phyloP scores from a whole-genome alignment of 2,797 vertebrate genomes.

The Strix occidentalis region DNA sequence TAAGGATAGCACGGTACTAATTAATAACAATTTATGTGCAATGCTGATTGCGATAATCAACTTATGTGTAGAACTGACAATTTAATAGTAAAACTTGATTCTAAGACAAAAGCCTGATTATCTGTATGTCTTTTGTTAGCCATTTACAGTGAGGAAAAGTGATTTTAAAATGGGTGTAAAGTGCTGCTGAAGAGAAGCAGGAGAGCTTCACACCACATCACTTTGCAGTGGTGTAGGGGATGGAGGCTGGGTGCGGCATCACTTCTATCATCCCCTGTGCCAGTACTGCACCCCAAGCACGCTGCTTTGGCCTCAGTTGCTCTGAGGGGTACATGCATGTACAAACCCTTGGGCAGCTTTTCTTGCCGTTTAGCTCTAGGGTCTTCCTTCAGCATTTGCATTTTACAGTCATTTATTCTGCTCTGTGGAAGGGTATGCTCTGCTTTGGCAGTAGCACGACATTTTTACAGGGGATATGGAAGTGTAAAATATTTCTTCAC shows the following conservation, averaged over 20 bases:
- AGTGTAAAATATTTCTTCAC: neutral
- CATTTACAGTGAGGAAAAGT: neutral
- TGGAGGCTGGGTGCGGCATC: neutral
- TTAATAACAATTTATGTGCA: neutral
- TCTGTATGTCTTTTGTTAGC: neutral
- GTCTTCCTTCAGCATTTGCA: neutral
- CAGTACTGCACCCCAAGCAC: neutral
- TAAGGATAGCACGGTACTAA: neutral
- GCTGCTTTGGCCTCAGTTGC: neutral
- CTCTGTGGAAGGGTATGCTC: neutral
- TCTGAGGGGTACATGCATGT: neutral
- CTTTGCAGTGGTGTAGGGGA: neutral
- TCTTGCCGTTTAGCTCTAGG: neutral
- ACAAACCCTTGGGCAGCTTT: neutral
- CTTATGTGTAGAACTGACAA: neutral
- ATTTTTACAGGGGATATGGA: neutral
- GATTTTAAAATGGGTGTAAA: neutral
- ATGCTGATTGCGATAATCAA: neutral
- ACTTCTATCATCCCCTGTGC: too few relatives aligned
- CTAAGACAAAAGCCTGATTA: neutral
- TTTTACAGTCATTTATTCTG: neutral
- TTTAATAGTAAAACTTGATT: neutral
- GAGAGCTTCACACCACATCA: fast-evolving
- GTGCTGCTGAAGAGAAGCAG: neutral
- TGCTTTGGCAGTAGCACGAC: neutral